Percentiles rank a stretch among this genome's conserved stretches.
Conservation (phyloP, 2,113 vertebrate species). For the Piprites chloris region DNA sequence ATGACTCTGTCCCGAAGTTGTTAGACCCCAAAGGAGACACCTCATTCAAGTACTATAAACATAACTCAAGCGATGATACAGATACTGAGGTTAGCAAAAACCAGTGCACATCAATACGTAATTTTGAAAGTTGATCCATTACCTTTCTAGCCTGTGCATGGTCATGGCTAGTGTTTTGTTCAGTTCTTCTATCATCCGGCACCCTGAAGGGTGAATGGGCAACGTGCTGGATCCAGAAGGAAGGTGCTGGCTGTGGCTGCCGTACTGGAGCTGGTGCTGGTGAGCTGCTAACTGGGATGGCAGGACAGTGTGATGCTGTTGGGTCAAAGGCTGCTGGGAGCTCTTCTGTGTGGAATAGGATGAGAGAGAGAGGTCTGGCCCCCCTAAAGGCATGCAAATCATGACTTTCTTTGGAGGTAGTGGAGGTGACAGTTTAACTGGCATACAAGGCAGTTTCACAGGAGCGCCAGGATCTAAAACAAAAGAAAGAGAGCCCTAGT, state of each 20-base stretch:
- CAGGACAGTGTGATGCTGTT: slow-evolving; percentile 84
- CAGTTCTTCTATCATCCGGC: slow-evolving; percentile 95
- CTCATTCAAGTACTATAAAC: neutral
- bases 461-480: slow-evolving; percentile 88
- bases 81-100: neutral
- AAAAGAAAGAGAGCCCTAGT: slow-evolving; percentile 44
- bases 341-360: slow-evolving; percentile 84
- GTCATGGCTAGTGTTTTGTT: slow-evolving; percentile 95
- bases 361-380: slow-evolving; percentile 83
- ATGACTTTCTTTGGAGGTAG: slow-evolving; percentile 99
- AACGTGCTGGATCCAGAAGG: slow-evolving; percentile 79
- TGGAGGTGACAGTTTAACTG: slow-evolving; percentile 93
- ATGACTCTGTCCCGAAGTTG: neutral
- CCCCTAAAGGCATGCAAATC: slow-evolving; percentile 92
- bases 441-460: slow-evolving; percentile 94
- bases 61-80: rapidly evolving
- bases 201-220: slow-evolving; percentile 84
- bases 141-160: slow-evolving; percentile 98
- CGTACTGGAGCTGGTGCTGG: slow-evolving; percentile 91
- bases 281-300: slow-evolving; percentile 85
- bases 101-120: neutral
- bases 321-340: slow-evolving; percentile 74
- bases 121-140: neutral
- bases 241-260: slow-evolving; percentile 78
- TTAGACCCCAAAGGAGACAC: neutral